Evolutionary conservation across 2,797 vertebrate species (phyloP), one percentile per base, ranked within the genome.

Genomic region (Capromys pilorides): DNA sequence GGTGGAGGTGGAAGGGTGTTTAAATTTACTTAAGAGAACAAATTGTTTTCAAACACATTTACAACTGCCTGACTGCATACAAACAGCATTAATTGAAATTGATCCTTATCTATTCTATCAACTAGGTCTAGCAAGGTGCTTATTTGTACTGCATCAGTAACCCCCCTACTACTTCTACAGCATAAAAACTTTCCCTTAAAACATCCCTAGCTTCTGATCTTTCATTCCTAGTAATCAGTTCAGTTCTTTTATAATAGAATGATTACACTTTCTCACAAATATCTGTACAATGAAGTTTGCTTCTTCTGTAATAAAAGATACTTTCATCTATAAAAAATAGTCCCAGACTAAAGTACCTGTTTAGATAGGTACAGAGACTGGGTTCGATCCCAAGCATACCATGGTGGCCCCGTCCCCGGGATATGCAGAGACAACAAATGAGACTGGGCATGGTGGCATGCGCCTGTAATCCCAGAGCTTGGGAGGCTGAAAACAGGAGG

Each of bases 31-130:
- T 90, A 93, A 93, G 88, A 62, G 67, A 96, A 83, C 88, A 93
- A 96, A 90, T 83, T 96, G 75, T 92, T 97, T 96, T 93, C 82
- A 93, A 94, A 95, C 90, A 96, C 62, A 82, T 95, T 95, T 90
- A 88, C 92, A 92, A 95, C 14, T 85, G 86, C 80, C 79, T 36
- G 79, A 78, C 64, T 91, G 33, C 95, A 91, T 59, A 80, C 92
- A 92, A 95, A 90, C n/a, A 83, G 73, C 75, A 62, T 73, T 94
- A 95, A 97, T 89, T 97, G 83, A 73, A 66, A 92, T 22, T n/a
- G 75, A 93, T 90, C 61, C 31, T 95, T 96, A 95, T 94, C 79
- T 96, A 24, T 61, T 82, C 39, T 14, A 69, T 92, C 77, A 86
- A 51, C 45, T 59, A 89, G 28, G 39, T 83, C 73, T 94, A 82